phyloP scores from a whole-genome alignment of 2,797 vertebrate genomes.

The Pangasius krempfi region DNA sequence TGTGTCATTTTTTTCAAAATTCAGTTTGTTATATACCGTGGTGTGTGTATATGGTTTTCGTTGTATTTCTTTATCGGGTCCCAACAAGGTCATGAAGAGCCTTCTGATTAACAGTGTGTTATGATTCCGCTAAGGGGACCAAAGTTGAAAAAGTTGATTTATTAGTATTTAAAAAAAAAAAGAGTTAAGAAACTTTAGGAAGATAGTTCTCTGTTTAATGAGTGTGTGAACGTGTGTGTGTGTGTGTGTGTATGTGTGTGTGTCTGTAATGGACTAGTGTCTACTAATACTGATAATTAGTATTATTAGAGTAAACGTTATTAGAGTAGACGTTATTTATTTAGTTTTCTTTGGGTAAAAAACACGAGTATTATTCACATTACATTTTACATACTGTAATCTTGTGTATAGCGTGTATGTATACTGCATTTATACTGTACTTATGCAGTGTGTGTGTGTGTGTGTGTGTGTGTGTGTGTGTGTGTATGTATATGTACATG shows the following conservation, averaged over 20 bases:
- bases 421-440: too few species aligned
- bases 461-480: too few species aligned
- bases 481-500: too few species aligned
- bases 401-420: too few species aligned
- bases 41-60: neutral
- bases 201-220: neutral
- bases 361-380: too few species aligned
- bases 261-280: neutral
- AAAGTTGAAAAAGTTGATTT: neutral
- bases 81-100: neutral
- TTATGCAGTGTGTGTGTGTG: too few species aligned
- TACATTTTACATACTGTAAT: too few species aligned
- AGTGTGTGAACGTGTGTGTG: neutral
- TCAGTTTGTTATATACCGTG: neutral
- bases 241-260: neutral
- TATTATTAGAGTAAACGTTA: too few species aligned
- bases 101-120: neutral
- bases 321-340: too few species aligned
- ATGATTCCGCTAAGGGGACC: neutral
- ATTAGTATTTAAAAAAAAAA: neutral
- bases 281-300: too few species aligned
- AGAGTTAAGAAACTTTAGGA: neutral
- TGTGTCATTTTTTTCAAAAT: neutral
- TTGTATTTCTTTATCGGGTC: neutral
- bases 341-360: too few species aligned